Conservation (phyloP, 2,888 invertebrate genomes). For the Pollenia labialis region DNA sequence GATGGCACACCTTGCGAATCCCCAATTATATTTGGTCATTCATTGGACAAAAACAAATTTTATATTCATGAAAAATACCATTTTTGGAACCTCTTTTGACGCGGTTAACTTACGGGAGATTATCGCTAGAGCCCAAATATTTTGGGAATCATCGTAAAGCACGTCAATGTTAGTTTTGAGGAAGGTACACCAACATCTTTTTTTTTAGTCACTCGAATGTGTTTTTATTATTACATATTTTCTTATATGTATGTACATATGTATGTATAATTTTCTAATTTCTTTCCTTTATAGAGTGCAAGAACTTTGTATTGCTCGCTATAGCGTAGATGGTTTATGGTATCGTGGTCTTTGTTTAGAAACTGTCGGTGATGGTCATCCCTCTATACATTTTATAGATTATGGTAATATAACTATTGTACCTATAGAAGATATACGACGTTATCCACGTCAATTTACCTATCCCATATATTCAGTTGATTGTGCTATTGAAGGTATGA, state of each 20-base stretch:
- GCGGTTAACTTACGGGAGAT: too few species aligned
- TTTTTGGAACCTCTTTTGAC: too few species aligned
- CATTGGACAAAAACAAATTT: too few species aligned
- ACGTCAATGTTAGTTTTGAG: too few species aligned
- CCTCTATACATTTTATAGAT: constrained; percentile 82
- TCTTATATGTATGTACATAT: background rate
- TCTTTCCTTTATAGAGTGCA: constrained; percentile 74
- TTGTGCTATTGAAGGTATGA: constrained; percentile 78
- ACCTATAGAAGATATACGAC: constrained; percentile 79
- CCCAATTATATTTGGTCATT: too few species aligned
- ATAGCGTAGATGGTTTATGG: constrained; percentile 79
- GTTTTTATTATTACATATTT: too few species aligned
- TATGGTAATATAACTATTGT: constrained; percentile 80
- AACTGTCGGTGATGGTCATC: constrained; percentile 82
- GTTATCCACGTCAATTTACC: constrained; percentile 81
- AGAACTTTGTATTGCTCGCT: constrained; percentile 81
- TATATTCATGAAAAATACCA: too few species aligned
- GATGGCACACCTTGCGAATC: too few species aligned
- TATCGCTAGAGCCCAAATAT: too few species aligned
- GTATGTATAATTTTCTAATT: background rate
- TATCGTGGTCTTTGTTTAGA: constrained; percentile 82
- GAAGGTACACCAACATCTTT: too few species aligned
- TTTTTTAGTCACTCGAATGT: too few species aligned
- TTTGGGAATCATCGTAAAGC: too few species aligned
- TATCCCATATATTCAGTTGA: constrained; percentile 80